Base-by-base conservation (phyloP, 2,888 invertebrate species). In the Agriopis leucophaearia region DNA sequence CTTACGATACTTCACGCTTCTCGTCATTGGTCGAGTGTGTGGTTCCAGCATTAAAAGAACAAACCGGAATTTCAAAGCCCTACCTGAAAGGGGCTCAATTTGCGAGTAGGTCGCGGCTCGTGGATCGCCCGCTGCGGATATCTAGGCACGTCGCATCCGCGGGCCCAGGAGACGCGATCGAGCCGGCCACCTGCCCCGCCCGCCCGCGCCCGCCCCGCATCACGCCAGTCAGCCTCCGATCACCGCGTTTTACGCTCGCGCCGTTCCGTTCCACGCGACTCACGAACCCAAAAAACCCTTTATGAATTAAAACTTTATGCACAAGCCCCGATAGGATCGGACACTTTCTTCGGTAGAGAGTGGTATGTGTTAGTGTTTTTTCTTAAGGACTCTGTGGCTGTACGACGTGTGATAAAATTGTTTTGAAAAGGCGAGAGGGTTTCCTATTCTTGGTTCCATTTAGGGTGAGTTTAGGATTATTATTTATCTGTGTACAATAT, bases 121-220 rank as follows among this genome's bases (percentile, higher is more conserved):
- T 36, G 56, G 44, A 12, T 66, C 66, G 58, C 56, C 55, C 74
- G 70, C 71, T 74, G 70, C 75, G 77, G 79, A 78, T 78, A 78
- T 78, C 76, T 74, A 83, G 85, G 82, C 81, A 78, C 79, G 78
- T 74, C 76, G 78, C 78, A 79, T 81, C 81, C 77, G 78, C 66
- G 76, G 70, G 67, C 77, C 76, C 77, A 76, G 79, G 81, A 81
- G 88, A 85, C 87, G 87, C 81, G 81, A 77, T 78, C 76, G 77
- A 75, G 74, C 75, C 77, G 72, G 77, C 75, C 79, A 76, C 78
- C 77, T 76, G 76, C 80, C 80, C 83, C 78, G 68, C 81, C 84
- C 83, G 82, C 85, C 73, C 71, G 51, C 69, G 54, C 59, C 13
- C 55, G 44, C 64, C 67, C 36, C 48, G 40, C 59, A 15, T 18